These are phyloP conservation scores for Achatina immaculata DNA, from an alignment of 1,140 invertebrate genomes.

Conservation along the genomic window DNA sequence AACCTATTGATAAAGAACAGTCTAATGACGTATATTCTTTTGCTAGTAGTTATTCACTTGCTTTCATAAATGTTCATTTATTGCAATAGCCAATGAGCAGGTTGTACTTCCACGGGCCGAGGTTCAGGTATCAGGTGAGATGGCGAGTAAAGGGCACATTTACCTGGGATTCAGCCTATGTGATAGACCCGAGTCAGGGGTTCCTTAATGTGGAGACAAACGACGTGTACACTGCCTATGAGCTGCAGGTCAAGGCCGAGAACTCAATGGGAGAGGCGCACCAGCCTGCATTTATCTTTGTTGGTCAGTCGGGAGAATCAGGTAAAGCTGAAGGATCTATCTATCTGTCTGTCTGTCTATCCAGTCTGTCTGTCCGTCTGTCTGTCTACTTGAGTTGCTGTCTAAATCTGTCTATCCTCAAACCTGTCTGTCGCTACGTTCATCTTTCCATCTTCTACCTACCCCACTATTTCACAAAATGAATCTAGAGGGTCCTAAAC, in stretches of 20 bases:
- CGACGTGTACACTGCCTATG: constrained; percentile 89
- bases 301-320: constrained; percentile 96
- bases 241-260: constrained; percentile 92
- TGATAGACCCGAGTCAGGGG: constrained; percentile 73
- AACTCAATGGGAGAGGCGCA: constrained; percentile 92
- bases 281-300: constrained; percentile 80
- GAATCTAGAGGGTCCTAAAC: too few species aligned
- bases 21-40: too few species aligned
- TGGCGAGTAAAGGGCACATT: constrained; percentile 71
- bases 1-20: too few species aligned
- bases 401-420: too few species aligned
- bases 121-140: constrained; percentile 91
- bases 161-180: constrained; percentile 55
- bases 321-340: constrained; percentile 54
- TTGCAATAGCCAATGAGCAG: constrained; percentile 88
- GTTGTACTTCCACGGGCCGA: constrained; percentile 95
- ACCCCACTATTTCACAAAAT: too few species aligned
- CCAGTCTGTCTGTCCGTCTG: too few species aligned
- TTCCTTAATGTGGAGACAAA: constrained; percentile 72
- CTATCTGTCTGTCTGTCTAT: too few species aligned
- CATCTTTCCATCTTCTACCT: too few species aligned
- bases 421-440: too few species aligned
- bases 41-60: too few species aligned
- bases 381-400: too few species aligned
- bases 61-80: too few species aligned